These are phyloP conservation scores for Drosophila pullipes DNA, from an alignment of 2,888 invertebrate genomes.

Conservation along the genomic window DNA sequence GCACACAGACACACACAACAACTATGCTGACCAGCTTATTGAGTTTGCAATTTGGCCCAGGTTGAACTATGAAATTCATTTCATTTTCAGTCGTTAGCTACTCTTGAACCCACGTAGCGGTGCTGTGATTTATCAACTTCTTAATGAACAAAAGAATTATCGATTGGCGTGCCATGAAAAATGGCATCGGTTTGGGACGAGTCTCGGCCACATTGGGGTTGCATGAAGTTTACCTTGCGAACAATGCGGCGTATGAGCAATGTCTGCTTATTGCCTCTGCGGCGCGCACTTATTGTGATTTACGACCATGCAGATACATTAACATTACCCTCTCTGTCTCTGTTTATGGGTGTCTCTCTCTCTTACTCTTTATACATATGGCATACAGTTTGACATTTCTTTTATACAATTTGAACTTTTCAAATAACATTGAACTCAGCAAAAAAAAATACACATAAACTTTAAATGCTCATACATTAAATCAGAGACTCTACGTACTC, in stretches of 20 bases:
- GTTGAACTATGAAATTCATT: conserved; percentile 71
- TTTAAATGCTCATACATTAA: background rate
- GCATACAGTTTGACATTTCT: conserved; percentile 63
- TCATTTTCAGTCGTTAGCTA: conserved; percentile 46
- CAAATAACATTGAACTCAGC: conserved; percentile 33
- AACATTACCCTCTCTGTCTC: conserved; percentile 42
- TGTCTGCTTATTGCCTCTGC: conserved; percentile 41
- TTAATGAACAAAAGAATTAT: conserved; percentile 81
- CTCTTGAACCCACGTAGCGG: conserved; percentile 1
- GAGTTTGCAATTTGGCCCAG: conserved; percentile 54
- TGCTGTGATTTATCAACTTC: conserved; percentile 75
- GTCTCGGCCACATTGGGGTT: conserved; percentile 6
- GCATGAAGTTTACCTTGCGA: conserved; percentile 35
- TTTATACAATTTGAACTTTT: conserved; percentile 52
- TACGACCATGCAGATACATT: conserved; percentile 62
- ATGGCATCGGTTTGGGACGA: conserved; percentile 45
- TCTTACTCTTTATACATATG: conserved; percentile 26
- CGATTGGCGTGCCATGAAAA: conserved; percentile 74
- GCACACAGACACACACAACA: background rate
- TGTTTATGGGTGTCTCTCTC: background rate
- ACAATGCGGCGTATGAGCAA: conserved; percentile 73
- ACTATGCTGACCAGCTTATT: conserved; percentile 45
- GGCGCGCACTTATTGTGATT: conserved; percentile 70
- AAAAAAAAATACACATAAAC: background rate
- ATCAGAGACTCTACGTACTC: background rate